Conservation (phyloP, 2,888 invertebrate genomes). For the Drosophila austrosaltans region DNA sequence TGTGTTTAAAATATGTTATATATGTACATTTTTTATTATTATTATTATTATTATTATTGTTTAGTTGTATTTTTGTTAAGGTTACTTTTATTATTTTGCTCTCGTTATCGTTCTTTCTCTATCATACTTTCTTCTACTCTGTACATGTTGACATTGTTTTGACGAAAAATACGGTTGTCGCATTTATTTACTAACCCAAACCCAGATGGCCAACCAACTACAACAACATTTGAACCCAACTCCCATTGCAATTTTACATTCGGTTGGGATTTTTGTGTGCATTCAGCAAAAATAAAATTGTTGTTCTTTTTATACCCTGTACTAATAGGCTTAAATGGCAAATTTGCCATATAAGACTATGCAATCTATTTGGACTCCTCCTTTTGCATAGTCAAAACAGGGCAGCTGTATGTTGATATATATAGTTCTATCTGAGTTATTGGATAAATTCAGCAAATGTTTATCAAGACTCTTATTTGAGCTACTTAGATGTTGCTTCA, state of each 20-base stretch:
- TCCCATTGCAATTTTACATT: constrained; percentile 42
- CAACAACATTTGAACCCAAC: constrained; percentile 34
- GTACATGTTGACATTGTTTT: constrained; percentile 70
- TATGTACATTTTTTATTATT: too few relatives aligned
- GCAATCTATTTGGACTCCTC: not conserved
- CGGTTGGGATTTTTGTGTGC: constrained; percentile 29
- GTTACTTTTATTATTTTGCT: constrained; percentile 4
- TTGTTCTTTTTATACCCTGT: constrained; percentile 23
- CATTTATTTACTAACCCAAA: constrained; percentile 64
- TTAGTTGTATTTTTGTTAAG: not conserved
- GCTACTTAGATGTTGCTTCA: too few relatives aligned
- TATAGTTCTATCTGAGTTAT: too few relatives aligned
- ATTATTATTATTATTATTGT: not conserved
- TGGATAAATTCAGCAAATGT: too few relatives aligned
- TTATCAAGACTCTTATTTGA: too few relatives aligned
- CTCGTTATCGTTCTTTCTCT: not conserved
- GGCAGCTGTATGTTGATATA: too few relatives aligned
- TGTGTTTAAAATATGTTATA: too few relatives aligned
- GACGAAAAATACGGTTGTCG: constrained; percentile 67
- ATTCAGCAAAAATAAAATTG: constrained; percentile 47
- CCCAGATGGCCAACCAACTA: constrained; percentile 32
- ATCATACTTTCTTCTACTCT: not conserved
- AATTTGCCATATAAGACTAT: not conserved
- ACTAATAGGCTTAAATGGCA: not conserved
- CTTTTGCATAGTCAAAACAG: too few relatives aligned